Percentiles rank a stretch among this genome's conserved stretches.
phyloP scores from a whole-genome alignment of 1,140 invertebrate genomes.

The Ceratosolen solmsi region DNA sequence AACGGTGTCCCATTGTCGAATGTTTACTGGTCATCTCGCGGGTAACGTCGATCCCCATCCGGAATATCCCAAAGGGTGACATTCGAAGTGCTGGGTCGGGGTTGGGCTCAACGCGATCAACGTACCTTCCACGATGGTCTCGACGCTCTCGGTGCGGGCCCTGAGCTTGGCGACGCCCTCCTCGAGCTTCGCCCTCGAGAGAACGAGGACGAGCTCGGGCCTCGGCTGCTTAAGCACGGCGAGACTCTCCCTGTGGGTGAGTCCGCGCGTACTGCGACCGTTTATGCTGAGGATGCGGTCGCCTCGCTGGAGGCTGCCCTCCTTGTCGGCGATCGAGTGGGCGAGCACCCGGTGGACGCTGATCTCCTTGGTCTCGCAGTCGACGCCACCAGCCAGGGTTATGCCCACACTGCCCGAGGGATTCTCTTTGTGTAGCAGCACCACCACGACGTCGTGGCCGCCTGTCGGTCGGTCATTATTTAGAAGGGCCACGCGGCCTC shows the following conservation, averaged over 20 bases:
- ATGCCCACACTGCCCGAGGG: conserved; percentile 87
- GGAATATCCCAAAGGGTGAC: too few relatives aligned
- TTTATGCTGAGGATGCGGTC: conserved; percentile 92
- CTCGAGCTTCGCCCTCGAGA: conserved; percentile 73
- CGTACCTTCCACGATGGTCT: conserved; percentile 67
- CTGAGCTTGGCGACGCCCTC: conserved; percentile 52
- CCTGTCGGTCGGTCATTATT: conserved; percentile 17
- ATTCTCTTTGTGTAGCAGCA: conserved; percentile 76
- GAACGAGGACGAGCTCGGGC: conserved; percentile 80
- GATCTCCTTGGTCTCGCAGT: conserved; percentile 93
- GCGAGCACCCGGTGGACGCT: conserved; percentile 90
- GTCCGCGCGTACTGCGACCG: conserved; percentile 84
- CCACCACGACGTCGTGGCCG: conserved; percentile 45
- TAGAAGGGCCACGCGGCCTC: too few relatives aligned
- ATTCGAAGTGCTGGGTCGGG: too few relatives aligned
- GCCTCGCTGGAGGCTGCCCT: conserved; percentile 88
- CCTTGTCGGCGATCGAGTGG: conserved; percentile 88
- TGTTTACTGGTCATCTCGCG: too few relatives aligned
- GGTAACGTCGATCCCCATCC: too few relatives aligned
- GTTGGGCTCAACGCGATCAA: too few relatives aligned
- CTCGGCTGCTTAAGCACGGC: conserved; percentile 86
- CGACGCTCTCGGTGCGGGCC: conserved; percentile 62
- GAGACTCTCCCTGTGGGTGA: conserved; percentile 89
- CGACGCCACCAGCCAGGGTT: conserved; percentile 88
- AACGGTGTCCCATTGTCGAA: too few relatives aligned